Evolutionary conservation across 2,888 invertebrate species (phyloP).

Genomic region (Hipparchia sbordonii): DNA sequence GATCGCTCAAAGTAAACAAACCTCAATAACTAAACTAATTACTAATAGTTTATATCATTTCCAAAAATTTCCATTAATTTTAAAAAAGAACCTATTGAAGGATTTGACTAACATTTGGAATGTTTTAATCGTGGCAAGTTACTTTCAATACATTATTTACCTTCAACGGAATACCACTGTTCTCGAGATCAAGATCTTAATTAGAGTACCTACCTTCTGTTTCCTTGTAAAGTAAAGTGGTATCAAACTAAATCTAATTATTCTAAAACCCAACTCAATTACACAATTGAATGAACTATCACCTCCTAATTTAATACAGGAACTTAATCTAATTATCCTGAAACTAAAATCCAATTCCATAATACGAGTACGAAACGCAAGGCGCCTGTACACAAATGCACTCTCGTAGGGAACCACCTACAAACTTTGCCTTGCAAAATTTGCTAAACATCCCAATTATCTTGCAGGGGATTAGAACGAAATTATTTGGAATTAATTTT

Average conservation of each 20-base stretch:
- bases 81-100: too few relatives aligned
- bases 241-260: background rate
- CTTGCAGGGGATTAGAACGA: constrained; percentile 15
- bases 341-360: constrained; percentile 38
- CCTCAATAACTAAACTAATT: too few relatives aligned
- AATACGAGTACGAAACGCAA: constrained; percentile 32
- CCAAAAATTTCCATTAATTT: too few relatives aligned
- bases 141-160: too few relatives aligned
- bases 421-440: constrained; percentile 31
- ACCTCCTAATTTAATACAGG: constrained; percentile 9
- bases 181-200: too few relatives aligned
- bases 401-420: constrained; percentile 20
- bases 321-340: constrained; percentile 35
- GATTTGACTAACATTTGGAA: too few relatives aligned
- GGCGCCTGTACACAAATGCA: constrained; percentile 26
- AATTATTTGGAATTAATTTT: constrained; percentile 14
- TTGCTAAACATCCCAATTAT: constrained; percentile 24
- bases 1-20: too few relatives aligned
- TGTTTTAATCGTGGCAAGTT: too few relatives aligned
- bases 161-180: too few relatives aligned
- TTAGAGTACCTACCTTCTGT: background rate
- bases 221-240: background rate
- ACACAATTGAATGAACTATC: constrained; percentile 4
- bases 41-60: too few relatives aligned
- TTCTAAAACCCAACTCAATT: background rate